Percentiles rank a stretch among this genome's conserved stretches.
phyloP scores from a whole-genome alignment of 2,797 vertebrate species.

The Jordanella pulchra region DNA sequence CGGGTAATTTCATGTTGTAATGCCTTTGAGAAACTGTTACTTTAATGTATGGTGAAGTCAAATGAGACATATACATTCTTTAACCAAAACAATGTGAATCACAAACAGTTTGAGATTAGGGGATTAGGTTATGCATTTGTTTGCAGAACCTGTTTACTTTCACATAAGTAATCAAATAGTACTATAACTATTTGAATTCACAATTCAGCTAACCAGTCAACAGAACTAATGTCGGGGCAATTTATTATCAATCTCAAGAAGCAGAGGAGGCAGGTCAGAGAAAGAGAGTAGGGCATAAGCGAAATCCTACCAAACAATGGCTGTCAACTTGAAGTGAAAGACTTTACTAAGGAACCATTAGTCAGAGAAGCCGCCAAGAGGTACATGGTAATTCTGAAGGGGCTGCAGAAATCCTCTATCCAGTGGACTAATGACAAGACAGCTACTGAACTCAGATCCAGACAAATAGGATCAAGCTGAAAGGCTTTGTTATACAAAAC shows the following conservation, averaged over 20 bases:
- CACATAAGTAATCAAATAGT: background rate
- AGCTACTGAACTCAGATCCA: too few species aligned
- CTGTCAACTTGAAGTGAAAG: background rate
- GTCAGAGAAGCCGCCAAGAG: too few species aligned
- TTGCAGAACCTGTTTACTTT: background rate
- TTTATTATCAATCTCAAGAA: background rate
- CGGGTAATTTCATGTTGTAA: slow-evolving; percentile 11
- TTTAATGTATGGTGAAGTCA: background rate
- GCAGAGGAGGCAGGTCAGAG: background rate
- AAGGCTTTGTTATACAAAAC: too few species aligned
- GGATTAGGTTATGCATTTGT: too few species aligned
- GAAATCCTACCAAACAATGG: background rate
- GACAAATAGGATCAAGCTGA: too few species aligned
- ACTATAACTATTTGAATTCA: too few species aligned
- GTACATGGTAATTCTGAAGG: background rate
- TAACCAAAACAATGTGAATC: too few species aligned
- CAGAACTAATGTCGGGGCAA: background rate
- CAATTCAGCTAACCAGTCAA: too few species aligned
- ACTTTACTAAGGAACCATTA: background rate
- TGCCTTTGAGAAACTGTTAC: slow-evolving; percentile 26
- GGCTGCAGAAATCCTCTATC: background rate
- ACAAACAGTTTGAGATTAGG: too few species aligned
- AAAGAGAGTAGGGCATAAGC: background rate
- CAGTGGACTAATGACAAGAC: background rate
- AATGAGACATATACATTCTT: too few species aligned